phyloP scores from a whole-genome alignment of 2,113 vertebrate species.

The Hyperoodon ampullatus region DNA sequence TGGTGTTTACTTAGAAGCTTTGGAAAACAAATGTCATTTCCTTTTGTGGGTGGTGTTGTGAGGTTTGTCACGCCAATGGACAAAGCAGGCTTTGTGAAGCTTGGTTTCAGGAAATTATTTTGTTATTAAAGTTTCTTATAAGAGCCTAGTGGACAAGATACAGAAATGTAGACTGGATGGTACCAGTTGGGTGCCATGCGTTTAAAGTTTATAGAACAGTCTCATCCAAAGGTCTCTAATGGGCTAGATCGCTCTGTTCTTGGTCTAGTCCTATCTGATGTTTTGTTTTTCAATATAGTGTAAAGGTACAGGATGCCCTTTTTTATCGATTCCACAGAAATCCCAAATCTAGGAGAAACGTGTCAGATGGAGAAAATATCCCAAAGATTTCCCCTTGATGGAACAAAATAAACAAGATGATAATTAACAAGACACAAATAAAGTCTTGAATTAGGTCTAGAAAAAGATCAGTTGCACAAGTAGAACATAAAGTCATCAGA shows the following conservation, averaged over 20 bases:
- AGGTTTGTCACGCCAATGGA: neutral
- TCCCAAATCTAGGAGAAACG: neutral
- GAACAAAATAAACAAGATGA: constrained; percentile 21
- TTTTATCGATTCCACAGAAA: neutral
- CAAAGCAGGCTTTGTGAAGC: neutral
- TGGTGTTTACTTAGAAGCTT: neutral
- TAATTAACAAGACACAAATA: neutral
- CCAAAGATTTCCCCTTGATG: neutral
- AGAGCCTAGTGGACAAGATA: neutral
- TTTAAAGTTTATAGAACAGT: neutral
- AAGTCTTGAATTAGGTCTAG: neutral
- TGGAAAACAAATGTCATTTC: neutral
- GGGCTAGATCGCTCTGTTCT: neutral
- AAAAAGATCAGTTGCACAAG: neutral
- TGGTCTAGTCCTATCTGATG: neutral
- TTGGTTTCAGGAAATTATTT: constrained; percentile 21
- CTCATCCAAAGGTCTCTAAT: neutral
- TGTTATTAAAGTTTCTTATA: neutral
- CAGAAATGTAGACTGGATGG: neutral
- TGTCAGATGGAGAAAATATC: neutral
- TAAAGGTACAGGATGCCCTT: neutral
- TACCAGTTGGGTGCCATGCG: neutral
- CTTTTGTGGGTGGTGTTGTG: neutral
- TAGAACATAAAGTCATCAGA: neutral
- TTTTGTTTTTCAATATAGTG: neutral